phyloP scores from a whole-genome alignment of 2,888 invertebrate genomes.

The Micoletzkya japonica region DNA sequence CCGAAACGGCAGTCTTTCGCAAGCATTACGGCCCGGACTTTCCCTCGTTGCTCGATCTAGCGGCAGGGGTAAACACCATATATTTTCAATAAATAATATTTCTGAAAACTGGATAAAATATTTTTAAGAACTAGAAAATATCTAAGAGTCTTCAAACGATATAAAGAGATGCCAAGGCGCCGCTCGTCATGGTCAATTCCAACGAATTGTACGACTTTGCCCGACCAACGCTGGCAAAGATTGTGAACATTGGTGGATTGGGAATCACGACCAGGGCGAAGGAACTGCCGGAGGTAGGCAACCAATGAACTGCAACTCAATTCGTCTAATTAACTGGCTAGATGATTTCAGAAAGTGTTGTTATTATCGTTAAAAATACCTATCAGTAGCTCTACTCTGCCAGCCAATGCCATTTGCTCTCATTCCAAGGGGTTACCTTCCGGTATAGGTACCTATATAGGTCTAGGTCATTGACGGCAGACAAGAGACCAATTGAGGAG shows the following conservation, averaged over 20 bases:
- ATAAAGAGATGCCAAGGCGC: conserved; percentile 13
- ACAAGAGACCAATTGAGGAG: conserved; percentile 32
- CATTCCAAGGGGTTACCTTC: no score
- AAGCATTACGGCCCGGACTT: conserved; percentile 43
- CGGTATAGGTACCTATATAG: no score
- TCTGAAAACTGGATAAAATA: neutral
- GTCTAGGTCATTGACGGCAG: no score
- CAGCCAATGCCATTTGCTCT: no score
- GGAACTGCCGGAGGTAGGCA: conserved; percentile 36
- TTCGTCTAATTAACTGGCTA: no score
- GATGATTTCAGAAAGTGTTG: no score
- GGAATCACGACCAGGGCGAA: conserved; percentile 45
- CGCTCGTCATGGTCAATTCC: conserved; percentile 43
- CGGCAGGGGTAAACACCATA: no score
- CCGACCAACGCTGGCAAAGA: conserved; percentile 46
- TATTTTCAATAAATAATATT: no score
- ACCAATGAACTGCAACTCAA: neutral
- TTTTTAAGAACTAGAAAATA: neutral
- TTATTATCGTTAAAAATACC: no score
- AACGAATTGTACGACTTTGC: conserved; percentile 51
- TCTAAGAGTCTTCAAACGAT: no score
- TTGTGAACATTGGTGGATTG: conserved; percentile 51
- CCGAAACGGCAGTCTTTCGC: conserved; percentile 44
- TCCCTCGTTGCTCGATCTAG: conserved; percentile 42
- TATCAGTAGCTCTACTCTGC: no score